Percentiles rank a stretch among this genome's conserved stretches.
These are phyloP conservation scores for Pontoporia blainvillei DNA, from an alignment of 2,113 vertebrate genomes.

Conservation along the genomic window DNA sequence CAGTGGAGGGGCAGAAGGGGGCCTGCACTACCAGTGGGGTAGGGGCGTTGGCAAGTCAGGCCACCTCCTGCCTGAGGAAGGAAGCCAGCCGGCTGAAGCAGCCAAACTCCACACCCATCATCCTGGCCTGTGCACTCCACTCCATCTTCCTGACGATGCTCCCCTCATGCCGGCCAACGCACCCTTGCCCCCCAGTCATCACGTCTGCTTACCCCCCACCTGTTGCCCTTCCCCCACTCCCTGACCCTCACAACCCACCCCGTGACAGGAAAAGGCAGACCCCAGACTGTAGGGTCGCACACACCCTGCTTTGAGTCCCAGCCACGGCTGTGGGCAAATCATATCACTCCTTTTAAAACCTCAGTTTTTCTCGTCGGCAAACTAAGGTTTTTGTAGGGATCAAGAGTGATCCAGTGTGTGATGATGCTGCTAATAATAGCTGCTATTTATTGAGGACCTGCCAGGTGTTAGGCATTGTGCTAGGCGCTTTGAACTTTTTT, in stretches of 20 bases:
- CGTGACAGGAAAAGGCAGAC: background rate
- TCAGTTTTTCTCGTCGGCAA: background rate
- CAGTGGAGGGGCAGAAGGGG: background rate
- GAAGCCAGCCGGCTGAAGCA: background rate
- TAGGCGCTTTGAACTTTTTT: slow-evolving; percentile 27
- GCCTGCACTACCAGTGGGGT: rapidly evolving
- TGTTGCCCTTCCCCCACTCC: background rate
- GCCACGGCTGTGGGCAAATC: background rate
- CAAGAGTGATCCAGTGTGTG: background rate
- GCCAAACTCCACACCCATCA: background rate
- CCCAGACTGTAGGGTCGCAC: background rate
- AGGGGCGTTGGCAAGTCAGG: background rate
- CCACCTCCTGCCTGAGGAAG: background rate
- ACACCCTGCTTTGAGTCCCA: background rate
- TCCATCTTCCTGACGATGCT: background rate
- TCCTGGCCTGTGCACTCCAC: background rate
- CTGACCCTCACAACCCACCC: background rate
- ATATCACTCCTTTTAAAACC: background rate
- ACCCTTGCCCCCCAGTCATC: background rate
- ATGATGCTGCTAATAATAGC: slow-evolving; percentile 30
- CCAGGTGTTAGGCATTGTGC: slow-evolving; percentile 27
- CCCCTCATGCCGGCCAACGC: background rate
- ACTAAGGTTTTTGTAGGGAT: slow-evolving; percentile 12
- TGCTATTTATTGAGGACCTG: slow-evolving; percentile 29
- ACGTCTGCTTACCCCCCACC: too few species aligned